Evolutionary conservation across 2,113 vertebrate species (phyloP), one percentile per base, ranked within the genome.

Genomic region (Pseudolaguvia tuberculata): DNA sequence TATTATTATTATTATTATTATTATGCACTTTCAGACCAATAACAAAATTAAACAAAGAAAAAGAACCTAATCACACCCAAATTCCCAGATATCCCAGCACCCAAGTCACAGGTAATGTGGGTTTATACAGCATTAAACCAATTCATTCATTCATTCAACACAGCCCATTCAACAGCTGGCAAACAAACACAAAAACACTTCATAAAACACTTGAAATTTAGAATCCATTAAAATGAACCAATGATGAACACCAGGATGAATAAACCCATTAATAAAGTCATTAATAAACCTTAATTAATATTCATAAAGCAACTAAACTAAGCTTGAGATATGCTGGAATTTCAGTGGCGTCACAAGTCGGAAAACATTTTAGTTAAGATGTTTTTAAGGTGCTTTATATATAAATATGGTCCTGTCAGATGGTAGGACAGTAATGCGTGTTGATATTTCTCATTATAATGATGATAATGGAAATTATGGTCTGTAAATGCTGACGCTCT

Each of bases 191-290:
- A 35, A 14, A 42, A 62, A 4, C 51, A 53, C 27, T 70, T 55
- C 15, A 55, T 39, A 17, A 20, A 70, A 21, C 0, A n/a, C 52
- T 70, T n/a, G 20, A 42, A 8, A 42, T 35, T 35, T 35, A 35
- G 67, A 15, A 39, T 70, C 31, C 39, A 5, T 69, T 69, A 69
- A 15, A 50, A 55, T 21, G 20, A 70, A 70, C 27, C 48, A 21
- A 15, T 17, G 27, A 31, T 29, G 3, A 69, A 69, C 13, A 1
- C 39, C n/a, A 53, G 31, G 13, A 70, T 47, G 15, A 70, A 70
- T n/a, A 66, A 66, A 48, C 23, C 47, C 50, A n/a, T n/a, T n/a
- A n/a, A n/a, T n/a, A n/a, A n/a, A n/a, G n/a, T n/a, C n/a, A n/a
- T n/a, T n/a, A n/a, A n/a, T n/a, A n/a, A n/a, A n/a, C n/a, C n/a